A percentile compares a stretch with the other conserved stretches of the same genome.
Conservation (phyloP, 2,888 invertebrate genomes). For the Thalpophila matura region DNA sequence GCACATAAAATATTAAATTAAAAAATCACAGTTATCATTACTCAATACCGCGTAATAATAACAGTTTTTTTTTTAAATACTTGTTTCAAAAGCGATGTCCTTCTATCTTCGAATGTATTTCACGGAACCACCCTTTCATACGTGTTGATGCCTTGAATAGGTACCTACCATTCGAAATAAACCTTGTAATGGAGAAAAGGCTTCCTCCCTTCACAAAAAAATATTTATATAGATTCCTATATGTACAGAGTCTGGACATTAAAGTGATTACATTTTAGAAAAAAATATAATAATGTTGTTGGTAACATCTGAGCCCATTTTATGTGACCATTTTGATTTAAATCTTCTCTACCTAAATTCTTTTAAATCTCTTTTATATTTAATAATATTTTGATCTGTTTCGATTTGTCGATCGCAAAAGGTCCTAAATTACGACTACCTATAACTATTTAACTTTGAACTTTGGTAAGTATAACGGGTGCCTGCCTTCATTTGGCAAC, state of each 20-base stretch:
- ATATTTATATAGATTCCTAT: conserved; percentile 39
- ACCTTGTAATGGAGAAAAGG: conserved; percentile 56
- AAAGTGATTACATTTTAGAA: neutral
- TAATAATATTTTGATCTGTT: no score
- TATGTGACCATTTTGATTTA: neutral
- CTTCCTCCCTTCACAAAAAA: conserved; percentile 59
- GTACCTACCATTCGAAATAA: conserved; percentile 37
- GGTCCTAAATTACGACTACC: neutral
- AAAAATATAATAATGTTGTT: conserved; percentile 2
- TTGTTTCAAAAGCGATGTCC: conserved; percentile 41
- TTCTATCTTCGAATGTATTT: conserved; percentile 41
- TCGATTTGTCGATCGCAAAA: neutral
- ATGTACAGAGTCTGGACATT: neutral
- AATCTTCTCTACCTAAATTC: no score
- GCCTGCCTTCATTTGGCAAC: no score
- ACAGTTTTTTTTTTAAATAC: conserved; percentile 16
- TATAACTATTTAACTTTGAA: no score
- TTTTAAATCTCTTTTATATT: no score
- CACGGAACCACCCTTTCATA: conserved; percentile 51
- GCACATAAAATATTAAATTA: conserved; percentile 24
- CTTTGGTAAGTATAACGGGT: no score
- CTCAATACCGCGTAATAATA: conserved; percentile 18
- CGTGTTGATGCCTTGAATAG: conserved; percentile 39
- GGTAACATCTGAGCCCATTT: conserved; percentile 12
- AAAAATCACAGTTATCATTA: conserved; percentile 42